Evolutionary conservation across 2,888 invertebrate species (phyloP), one percentile per base, ranked within the genome.

Genomic region (Blomia tropicalis): DNA sequence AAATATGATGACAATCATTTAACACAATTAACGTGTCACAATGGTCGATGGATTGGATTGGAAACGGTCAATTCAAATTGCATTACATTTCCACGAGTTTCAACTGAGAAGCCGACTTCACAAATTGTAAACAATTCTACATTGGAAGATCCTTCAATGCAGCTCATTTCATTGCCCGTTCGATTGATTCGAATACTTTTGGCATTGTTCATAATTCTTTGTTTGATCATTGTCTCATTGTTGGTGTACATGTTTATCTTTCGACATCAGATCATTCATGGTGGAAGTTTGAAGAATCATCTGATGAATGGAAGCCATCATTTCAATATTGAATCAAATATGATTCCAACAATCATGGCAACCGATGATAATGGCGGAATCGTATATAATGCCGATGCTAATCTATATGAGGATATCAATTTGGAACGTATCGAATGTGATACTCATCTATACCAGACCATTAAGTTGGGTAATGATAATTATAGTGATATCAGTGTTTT

Each of bases 201-300:
- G 2, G 56, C 29, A n/a, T 25, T 56, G 32, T 56, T 56, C 56
- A 56, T 56, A n/a, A 27, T 56, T 36, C 29, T 56, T 2, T 27
- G 25, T 3, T 36, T 56, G 29, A 56, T 56, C 29, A 56, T 56
- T 11, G 23, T 56, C 14, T 31, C 25, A 14, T 30, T 56, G 30
- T 25, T 56, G 19, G 29, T 56, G 2, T 56, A 56, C 56, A 56
- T 56, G 56, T 27, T 56, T 30, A 56, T 56, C 2, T 56, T 56
- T 56, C 56, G 56, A n/a, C 25, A 56, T 14, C 56, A 29, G 29
- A 56, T 56, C 30, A 56, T 11, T n/a, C 22, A 23, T 5, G 54
- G 25, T 23, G n/a, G 22, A 7, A 27, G 51, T 27, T 14, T 47
- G 7, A 47, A 47, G 23, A 11, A 7, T 7, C 5, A 47, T n/a